Conservation (phyloP, 53 echinoderm and acorn worm genomes). For the Paracentrotus lividus region DNA sequence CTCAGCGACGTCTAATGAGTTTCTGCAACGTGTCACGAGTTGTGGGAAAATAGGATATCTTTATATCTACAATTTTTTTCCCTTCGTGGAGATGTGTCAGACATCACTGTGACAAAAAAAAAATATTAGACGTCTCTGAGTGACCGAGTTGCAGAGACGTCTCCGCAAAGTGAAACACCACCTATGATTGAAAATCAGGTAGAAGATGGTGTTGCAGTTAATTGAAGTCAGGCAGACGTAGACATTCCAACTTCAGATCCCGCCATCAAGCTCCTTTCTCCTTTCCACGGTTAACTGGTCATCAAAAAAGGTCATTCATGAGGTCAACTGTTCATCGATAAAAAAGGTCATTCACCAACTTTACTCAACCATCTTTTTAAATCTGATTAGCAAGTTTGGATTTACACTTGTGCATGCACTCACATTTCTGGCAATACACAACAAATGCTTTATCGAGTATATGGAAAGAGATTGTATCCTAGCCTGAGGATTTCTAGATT, state of each 20-base stretch:
- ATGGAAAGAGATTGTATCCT: background rate
- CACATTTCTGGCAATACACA: background rate
- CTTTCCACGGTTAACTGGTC: too few species aligned
- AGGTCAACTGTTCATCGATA: background rate
- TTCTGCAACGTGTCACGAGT: too few species aligned
- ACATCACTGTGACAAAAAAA: too few species aligned
- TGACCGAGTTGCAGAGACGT: too few species aligned
- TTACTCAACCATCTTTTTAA: background rate
- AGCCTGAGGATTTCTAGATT: background rate
- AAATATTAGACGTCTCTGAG: too few species aligned
- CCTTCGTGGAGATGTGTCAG: too few species aligned
- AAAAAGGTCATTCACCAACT: conserved; percentile 38
- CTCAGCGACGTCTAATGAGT: too few species aligned
- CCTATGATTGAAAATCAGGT: background rate
- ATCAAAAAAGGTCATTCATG: conserved; percentile 3
- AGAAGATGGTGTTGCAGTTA: background rate
- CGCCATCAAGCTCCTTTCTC: background rate
- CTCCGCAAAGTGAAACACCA: too few species aligned
- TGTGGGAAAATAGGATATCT: too few species aligned
- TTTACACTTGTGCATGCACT: background rate
- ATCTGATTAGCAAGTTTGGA: background rate
- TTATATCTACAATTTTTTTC: too few species aligned
- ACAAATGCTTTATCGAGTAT: background rate
- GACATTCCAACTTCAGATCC: background rate
- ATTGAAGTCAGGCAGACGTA: background rate